Evolutionary conservation across 2,888 invertebrate species (phyloP).

Genomic region (Lepeophtheirus nordmannii): DNA sequence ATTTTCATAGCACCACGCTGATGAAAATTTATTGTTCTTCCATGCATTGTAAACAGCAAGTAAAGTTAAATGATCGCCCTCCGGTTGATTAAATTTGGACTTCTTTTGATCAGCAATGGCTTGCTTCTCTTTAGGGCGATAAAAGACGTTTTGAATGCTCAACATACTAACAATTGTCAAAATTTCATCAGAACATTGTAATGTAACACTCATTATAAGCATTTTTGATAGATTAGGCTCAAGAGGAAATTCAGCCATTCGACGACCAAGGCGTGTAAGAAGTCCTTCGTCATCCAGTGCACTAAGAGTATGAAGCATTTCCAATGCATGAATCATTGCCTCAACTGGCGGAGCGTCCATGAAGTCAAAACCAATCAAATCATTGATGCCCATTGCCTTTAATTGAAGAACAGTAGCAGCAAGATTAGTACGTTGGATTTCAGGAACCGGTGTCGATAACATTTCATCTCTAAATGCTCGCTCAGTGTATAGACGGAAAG

Average conservation of each 20-base stretch:
- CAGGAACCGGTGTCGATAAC: constrained; percentile 92
- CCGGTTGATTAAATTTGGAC: constrained; percentile 95
- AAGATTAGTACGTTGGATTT: constrained; percentile 94
- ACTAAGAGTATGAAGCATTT: constrained; percentile 76
- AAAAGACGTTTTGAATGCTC: constrained; percentile 96
- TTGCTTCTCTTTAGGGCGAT: constrained; percentile 81
- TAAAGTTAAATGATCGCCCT: constrained; percentile 92
- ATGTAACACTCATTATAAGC: constrained; percentile 94
- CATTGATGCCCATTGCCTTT: constrained; percentile 99
- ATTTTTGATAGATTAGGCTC: constrained; percentile 97
- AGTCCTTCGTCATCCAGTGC: constrained; percentile 82
- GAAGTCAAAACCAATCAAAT: constrained; percentile 93
- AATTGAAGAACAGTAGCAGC: constrained; percentile 87
- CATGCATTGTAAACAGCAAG: constrained; percentile 98
- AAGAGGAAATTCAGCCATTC: constrained; percentile 98
- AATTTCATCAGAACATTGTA: constrained; percentile 94
- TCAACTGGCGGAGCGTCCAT: constrained; percentile 99
- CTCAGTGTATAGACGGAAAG: constrained; percentile 91
- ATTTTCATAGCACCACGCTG: constrained; percentile 99
- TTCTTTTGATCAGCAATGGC: constrained; percentile 96
- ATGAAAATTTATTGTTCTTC: constrained; percentile 97
- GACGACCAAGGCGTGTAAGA: constrained; percentile 42
- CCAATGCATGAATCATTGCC: constrained; percentile 90
- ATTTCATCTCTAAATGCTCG: constrained; percentile 85
- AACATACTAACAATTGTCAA: constrained; percentile 97